Conservation (phyloP, 2,113 vertebrate species). For the Channa argus region DNA sequence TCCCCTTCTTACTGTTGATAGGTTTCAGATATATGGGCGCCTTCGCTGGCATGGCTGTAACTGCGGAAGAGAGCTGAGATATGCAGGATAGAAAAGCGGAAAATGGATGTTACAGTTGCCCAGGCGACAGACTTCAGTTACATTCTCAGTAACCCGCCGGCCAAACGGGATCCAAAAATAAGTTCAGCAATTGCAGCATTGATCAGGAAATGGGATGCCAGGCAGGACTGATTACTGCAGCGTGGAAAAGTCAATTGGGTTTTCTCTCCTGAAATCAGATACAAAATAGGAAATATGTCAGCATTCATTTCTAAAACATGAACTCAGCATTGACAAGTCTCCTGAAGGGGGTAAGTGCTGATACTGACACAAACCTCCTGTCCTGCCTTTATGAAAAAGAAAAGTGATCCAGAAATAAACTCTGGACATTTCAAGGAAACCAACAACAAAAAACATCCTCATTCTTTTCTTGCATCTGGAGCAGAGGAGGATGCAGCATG, state of each 20-base stretch:
- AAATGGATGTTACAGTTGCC: slow-evolving; percentile 52
- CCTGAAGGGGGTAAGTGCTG: slow-evolving; percentile 23
- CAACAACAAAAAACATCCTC: slow-evolving; percentile 28
- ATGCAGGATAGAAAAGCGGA: slow-evolving; percentile 33
- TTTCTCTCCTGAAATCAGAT: slow-evolving; percentile 70
- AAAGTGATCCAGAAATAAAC: slow-evolving; percentile 49
- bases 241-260: slow-evolving; percentile 33
- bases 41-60: slow-evolving; percentile 93
- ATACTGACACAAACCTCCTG: slow-evolving; percentile 29
- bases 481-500: slow-evolving; percentile 36
- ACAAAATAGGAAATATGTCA: slow-evolving; percentile 52
- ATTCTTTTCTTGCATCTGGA: slow-evolving; percentile 49
- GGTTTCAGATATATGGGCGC: slow-evolving; percentile 98
- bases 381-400: slow-evolving; percentile 26
- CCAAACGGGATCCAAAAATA: slow-evolving; percentile 53
- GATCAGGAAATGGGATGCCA: slow-evolving; percentile 53
- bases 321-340: slow-evolving; percentile 36
- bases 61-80: slow-evolving; percentile 43
- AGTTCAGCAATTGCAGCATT: slow-evolving; percentile 51
- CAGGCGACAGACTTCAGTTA: slow-evolving; percentile 65
- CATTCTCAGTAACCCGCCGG: slow-evolving; percentile 75
- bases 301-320: slow-evolving; percentile 31
- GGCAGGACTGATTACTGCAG: slow-evolving; percentile 4
- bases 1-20: slow-evolving; percentile 94
- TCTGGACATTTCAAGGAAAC: slow-evolving; percentile 30